Evolutionary conservation across 2,113 vertebrate genomes (phyloP).

Genomic region (Lepus timidus): DNA sequence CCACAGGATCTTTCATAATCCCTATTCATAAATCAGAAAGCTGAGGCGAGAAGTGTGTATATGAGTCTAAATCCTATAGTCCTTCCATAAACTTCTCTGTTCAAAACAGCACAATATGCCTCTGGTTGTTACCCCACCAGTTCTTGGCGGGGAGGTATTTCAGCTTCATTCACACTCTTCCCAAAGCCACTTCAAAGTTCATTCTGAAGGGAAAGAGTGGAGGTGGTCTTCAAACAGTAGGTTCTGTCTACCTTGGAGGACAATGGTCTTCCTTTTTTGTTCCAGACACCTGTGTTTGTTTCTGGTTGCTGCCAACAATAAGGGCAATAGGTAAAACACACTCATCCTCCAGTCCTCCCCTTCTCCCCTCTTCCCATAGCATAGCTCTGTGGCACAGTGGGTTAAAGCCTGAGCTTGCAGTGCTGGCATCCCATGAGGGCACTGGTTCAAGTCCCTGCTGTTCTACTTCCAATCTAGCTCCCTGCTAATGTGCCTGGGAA

Average conservation of each 20-base stretch:
- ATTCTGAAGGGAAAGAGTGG: background rate
- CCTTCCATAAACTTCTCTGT: background rate
- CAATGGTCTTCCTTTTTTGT: background rate
- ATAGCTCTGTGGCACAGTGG: no score
- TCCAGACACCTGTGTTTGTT: background rate
- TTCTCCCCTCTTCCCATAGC: no score
- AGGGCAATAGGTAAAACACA: background rate
- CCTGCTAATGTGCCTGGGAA: no score
- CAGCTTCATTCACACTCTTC: background rate
- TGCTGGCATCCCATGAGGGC: no score
- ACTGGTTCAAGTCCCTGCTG: no score
- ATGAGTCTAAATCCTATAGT: background rate
- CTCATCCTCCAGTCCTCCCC: background rate
- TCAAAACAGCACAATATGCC: background rate
- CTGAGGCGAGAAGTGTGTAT: background rate
- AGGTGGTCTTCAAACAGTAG: background rate
- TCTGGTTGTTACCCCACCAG: background rate
- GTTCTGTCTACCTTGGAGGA: background rate
- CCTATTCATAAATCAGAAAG: background rate
- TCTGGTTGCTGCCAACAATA: background rate
- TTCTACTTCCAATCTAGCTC: no score
- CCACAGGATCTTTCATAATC: background rate
- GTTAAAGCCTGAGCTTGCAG: no score
- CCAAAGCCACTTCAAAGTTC: background rate
- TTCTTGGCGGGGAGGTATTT: background rate